A percentile compares a stretch with the other conserved stretches of the same genome.
These are phyloP conservation scores for Manduca sexta DNA, from an alignment of 1,140 invertebrate genomes.

Conservation along the genomic window DNA sequence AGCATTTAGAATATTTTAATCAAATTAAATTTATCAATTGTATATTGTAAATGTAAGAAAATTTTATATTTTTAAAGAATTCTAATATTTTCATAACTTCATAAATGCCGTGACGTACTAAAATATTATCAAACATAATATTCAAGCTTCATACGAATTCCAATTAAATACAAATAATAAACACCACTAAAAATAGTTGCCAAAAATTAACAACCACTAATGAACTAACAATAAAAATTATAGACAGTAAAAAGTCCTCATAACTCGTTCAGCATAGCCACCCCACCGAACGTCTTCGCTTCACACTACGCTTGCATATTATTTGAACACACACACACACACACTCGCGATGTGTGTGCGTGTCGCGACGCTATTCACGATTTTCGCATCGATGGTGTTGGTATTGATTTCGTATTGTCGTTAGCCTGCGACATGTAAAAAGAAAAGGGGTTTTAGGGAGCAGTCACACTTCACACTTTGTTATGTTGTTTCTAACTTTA, in stretches of 20 bases:
- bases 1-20: no score
- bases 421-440: conserved; percentile 69
- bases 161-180: no score
- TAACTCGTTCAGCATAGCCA: conserved; percentile 14
- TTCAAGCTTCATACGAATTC: no score
- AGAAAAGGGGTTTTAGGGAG: conserved; percentile 59
- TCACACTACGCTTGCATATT: conserved; percentile 63
- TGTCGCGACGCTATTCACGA: conserved; percentile 55
- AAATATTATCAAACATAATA: no score
- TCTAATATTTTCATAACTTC: no score
- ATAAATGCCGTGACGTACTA: no score
- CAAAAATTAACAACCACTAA: no score
- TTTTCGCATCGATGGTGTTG: conserved; percentile 70
- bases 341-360: conserved; percentile 31
- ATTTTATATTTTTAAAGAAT: no score
- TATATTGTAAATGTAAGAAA: no score
- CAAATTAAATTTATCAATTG: no score
- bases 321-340: conserved; percentile 46
- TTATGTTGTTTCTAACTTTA: no score
- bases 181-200: no score
- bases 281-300: conserved; percentile 49
- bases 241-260: neutral
- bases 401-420: conserved; percentile 73
- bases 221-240: neutral
- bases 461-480: conserved; percentile 19